Evolutionary conservation across 2,113 vertebrate species (phyloP).

Genomic region (Pteruthius melanotis): DNA sequence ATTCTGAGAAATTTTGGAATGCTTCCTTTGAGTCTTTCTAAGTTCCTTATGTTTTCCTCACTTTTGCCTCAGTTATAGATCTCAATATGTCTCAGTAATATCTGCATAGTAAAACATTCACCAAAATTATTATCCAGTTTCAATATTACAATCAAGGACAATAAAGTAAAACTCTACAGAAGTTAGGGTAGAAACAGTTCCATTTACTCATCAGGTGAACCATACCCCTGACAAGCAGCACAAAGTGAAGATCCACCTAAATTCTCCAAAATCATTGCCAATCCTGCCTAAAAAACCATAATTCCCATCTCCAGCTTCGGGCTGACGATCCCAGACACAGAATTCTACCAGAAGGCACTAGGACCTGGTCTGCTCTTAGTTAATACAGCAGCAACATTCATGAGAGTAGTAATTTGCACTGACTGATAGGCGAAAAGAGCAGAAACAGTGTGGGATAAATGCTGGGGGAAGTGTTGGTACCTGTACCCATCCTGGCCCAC

Average conservation of each 20-base stretch:
- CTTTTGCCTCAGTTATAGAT: background rate
- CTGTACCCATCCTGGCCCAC: background rate
- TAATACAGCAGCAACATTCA: background rate
- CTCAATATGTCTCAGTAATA: background rate
- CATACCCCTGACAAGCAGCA: background rate
- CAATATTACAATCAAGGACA: background rate
- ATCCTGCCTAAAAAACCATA: background rate
- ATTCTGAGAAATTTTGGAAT: background rate
- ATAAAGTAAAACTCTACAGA: background rate
- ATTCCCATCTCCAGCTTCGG: background rate
- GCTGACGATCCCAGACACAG: background rate
- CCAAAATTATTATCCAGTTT: background rate
- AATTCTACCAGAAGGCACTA: background rate
- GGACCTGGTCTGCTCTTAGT: background rate
- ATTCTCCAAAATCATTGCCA: background rate
- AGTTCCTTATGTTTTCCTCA: background rate
- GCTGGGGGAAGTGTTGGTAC: background rate
- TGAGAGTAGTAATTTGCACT: background rate
- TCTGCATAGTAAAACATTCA: background rate
- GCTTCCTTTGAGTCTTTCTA: background rate
- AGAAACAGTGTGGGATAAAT: background rate
- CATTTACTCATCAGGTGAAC: background rate
- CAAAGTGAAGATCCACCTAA: background rate
- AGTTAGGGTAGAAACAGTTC: background rate
- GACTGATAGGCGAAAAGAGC: background rate